A percentile compares a stretch with the other conserved stretches of the same genome.
These are phyloP conservation scores for Eupithecia dodoneata DNA, from an alignment of 2,888 invertebrate genomes.

Conservation along the genomic window DNA sequence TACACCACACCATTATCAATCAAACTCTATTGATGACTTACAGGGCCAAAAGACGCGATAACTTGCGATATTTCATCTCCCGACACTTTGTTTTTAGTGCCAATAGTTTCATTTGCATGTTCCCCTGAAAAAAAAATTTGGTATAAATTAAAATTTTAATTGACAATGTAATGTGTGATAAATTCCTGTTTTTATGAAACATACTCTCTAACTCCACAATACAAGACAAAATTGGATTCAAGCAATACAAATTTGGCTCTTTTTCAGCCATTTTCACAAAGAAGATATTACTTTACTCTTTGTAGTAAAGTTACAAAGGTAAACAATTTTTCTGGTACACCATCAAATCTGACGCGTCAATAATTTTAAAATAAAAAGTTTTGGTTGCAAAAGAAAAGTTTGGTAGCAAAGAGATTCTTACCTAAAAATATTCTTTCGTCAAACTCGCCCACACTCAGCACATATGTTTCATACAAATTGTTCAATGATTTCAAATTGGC, in stretches of 20 bases:
- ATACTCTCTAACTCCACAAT: conserved; percentile 57
- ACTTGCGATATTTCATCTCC: conserved; percentile 78
- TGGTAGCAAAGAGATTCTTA: conserved; percentile 62
- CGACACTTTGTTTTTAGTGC: conserved; percentile 68
- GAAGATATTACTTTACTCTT: too few relatives aligned
- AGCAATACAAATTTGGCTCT: conserved; percentile 50
- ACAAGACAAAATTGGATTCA: conserved; percentile 60
- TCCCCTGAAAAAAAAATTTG: conserved; percentile 62
- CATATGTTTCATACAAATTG: conserved; percentile 95
- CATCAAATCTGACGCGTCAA: not conserved
- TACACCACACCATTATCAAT: not conserved
- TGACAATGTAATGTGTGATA: not conserved
- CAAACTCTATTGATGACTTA: conserved; percentile 53
- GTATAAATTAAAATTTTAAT: conserved; percentile 27
- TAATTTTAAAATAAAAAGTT: conserved; percentile 23
- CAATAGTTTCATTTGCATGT: conserved; percentile 77
- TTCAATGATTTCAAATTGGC: conserved; percentile 93
- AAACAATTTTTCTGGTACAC: too few relatives aligned
- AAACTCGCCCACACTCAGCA: conserved; percentile 95
- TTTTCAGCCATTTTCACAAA: conserved; percentile 22
- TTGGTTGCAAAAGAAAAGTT: not conserved
- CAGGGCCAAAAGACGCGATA: conserved; percentile 76
- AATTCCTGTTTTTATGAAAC: not conserved
- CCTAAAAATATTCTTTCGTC: conserved; percentile 98
- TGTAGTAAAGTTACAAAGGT: too few relatives aligned